phyloP scores from a whole-genome alignment of 2,888 invertebrate genomes.

The Dugesia japonica region DNA sequence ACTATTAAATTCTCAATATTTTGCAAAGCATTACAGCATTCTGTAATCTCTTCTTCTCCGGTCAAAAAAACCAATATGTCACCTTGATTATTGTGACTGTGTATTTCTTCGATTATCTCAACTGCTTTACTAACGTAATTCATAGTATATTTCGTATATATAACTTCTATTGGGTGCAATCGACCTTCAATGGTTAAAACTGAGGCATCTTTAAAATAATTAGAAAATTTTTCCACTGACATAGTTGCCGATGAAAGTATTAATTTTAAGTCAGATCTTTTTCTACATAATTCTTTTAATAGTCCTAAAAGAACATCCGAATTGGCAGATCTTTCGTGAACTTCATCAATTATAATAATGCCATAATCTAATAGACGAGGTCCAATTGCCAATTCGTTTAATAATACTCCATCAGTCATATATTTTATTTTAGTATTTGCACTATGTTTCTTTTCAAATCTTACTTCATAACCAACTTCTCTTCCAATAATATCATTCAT shows the following conservation, averaged over 20 bases:
- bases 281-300: slow-evolving; percentile 41
- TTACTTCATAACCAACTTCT: slow-evolving; percentile 86
- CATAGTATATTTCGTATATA: slow-evolving; percentile 95
- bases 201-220: slow-evolving; percentile 91
- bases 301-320: slow-evolving; percentile 88
- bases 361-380: slow-evolving; percentile 71
- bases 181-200: slow-evolving; percentile 94
- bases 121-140: slow-evolving; percentile 92
- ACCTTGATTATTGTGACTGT: slow-evolving; percentile 79
- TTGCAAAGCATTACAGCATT: slow-evolving; percentile 88
- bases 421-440: slow-evolving; percentile 95
- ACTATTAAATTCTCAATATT: slow-evolving; percentile 94
- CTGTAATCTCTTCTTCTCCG: slow-evolving; percentile 92
- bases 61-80: slow-evolving; percentile 43
- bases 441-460: slow-evolving; percentile 95
- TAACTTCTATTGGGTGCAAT: slow-evolving; percentile 84
- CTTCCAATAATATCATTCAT: slow-evolving; percentile 89
- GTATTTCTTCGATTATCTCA: slow-evolving; percentile 97
- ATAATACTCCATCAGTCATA: slow-evolving; percentile 99
- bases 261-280: slow-evolving; percentile 75
- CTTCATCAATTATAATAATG: slow-evolving; percentile 96
- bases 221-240: slow-evolving; percentile 94
- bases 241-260: slow-evolving; percentile 95
- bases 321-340: slow-evolving; percentile 91
- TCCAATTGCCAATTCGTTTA: slow-evolving; percentile 87